A percentile compares a stretch with the other conserved stretches of the same genome.
phyloP scores from a whole-genome alignment of 2,113 vertebrate genomes.

The Myiopsitta monachus region DNA sequence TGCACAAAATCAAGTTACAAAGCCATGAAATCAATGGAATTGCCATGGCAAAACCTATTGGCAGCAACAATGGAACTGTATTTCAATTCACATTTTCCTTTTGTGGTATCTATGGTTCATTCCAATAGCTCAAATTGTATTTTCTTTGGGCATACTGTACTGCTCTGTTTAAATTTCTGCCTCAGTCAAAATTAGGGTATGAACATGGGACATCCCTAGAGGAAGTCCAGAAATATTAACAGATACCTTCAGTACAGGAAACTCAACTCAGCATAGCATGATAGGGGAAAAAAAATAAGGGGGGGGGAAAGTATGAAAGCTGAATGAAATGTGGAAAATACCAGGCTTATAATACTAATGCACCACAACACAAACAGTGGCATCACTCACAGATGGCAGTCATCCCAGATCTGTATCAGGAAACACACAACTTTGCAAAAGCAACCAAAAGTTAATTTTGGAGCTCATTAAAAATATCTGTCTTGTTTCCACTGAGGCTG shows the following conservation, averaged over 20 bases:
- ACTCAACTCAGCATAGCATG: background rate
- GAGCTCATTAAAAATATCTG: background rate
- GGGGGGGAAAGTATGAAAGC: background rate
- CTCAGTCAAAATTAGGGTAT: background rate
- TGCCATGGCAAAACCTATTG: background rate
- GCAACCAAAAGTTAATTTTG: background rate
- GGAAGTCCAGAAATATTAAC: conserved; percentile 11
- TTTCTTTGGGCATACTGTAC: conserved; percentile 40
- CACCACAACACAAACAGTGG: background rate
- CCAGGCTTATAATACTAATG: background rate
- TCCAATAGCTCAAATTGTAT: conserved; percentile 44
- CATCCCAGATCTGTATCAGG: background rate
- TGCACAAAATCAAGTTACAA: background rate
- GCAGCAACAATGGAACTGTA: background rate
- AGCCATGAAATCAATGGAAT: background rate
- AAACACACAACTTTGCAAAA: background rate
- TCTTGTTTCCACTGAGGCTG: background rate
- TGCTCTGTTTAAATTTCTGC: background rate
- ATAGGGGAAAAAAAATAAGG: background rate
- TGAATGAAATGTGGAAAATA: conserved; percentile 13
- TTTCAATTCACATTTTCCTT: conserved; percentile 35
- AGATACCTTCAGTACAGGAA: background rate
- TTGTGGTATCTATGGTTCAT: conserved; percentile 10
- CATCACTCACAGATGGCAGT: background rate
- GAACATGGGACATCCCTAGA: background rate